phyloP scores from a whole-genome alignment of 2,888 invertebrate genomes.

The Allygus modestus region DNA sequence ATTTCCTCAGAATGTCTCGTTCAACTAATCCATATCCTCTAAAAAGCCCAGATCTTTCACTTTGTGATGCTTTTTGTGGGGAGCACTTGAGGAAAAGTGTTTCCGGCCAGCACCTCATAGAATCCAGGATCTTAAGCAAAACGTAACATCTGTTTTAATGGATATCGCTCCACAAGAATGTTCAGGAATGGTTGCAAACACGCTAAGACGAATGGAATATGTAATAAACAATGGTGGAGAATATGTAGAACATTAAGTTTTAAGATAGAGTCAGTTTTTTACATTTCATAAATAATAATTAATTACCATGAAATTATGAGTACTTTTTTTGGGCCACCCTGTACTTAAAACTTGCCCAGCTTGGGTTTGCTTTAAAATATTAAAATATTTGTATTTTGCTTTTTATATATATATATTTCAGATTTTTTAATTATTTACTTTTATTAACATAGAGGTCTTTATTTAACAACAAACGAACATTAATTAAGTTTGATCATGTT shows the following conservation, averaged over 20 bases:
- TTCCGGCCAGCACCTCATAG: constrained; percentile 6
- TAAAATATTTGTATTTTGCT: no score
- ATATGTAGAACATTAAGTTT: constrained; percentile 26
- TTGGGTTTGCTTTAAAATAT: no score
- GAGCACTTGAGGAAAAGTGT: constrained; percentile 9
- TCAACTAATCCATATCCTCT: not conserved
- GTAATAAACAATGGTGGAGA: constrained; percentile 29
- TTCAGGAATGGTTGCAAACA: not conserved
- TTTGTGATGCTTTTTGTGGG: constrained; percentile 14
- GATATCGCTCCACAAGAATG: constrained; percentile 1
- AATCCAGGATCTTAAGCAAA: constrained; percentile 7
- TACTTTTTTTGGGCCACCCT: no score
- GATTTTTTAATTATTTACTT: no score
- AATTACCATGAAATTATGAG: no score
- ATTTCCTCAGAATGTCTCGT: no score
- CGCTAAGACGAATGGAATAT: constrained; percentile 26
- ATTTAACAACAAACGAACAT: no score
- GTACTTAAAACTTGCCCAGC: no score
- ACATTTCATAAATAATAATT: no score
- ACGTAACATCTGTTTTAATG: constrained; percentile 6
- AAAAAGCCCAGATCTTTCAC: constrained; percentile 18
- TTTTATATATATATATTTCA: no score
- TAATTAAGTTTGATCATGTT: no score
- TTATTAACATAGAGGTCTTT: no score
- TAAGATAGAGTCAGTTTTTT: constrained; percentile 8